These are phyloP conservation scores for Myotis findleyi DNA, from an alignment of 2,797 vertebrate species.

Conservation along the genomic window DNA sequence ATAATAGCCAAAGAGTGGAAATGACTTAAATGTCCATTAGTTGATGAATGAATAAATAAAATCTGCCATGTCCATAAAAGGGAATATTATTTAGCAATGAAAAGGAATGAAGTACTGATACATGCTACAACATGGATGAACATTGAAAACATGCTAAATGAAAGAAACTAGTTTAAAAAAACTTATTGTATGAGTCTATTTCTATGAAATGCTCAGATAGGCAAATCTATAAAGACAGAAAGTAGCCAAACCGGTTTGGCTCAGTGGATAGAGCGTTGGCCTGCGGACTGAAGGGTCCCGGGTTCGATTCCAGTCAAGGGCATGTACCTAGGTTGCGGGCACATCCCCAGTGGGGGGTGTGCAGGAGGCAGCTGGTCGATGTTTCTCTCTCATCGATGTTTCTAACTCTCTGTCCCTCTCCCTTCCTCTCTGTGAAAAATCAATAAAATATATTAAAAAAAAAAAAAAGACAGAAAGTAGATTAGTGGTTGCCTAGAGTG, in stretches of 20 bases:
- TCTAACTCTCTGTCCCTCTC: too few relatives aligned
- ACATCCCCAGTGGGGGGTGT: too few relatives aligned
- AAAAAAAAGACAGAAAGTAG: constrained; percentile 28
- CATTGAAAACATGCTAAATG: constrained; percentile 23
- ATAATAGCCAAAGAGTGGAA: background rate
- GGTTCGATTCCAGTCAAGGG: too few relatives aligned
- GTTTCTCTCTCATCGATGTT: too few relatives aligned
- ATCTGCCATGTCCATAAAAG: background rate
- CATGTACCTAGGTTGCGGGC: too few relatives aligned
- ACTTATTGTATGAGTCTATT: background rate
- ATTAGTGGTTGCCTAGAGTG: background rate
- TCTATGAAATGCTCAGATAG: background rate
- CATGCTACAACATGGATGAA: background rate
- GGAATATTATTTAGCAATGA: constrained; percentile 9
- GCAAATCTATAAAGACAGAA: constrained; percentile 14
- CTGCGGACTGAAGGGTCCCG: too few relatives aligned
- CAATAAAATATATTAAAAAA: too few relatives aligned
- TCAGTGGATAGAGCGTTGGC: too few relatives aligned
- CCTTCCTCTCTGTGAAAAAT: too few relatives aligned
- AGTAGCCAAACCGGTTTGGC: too few relatives aligned
- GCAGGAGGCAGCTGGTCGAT: too few relatives aligned
- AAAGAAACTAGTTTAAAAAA: background rate
- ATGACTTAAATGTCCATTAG: background rate
- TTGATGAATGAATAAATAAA: constrained; percentile 12
- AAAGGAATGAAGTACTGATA: constrained; percentile 25